Base-by-base conservation (phyloP, 2,113 vertebrate genomes). In the Pontoporia blainvillei region DNA sequence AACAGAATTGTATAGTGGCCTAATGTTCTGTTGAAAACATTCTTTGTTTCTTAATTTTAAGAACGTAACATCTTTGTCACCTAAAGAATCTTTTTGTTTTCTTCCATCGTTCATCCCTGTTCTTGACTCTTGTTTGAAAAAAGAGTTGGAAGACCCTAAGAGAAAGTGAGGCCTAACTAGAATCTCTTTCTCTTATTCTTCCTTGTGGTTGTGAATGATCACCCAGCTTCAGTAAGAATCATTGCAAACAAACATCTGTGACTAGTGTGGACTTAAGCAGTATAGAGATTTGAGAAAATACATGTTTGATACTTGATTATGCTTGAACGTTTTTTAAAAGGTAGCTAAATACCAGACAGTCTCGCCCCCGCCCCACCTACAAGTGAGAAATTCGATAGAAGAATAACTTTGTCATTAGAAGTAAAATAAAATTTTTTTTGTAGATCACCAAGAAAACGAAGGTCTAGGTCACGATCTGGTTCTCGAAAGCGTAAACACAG, bases 401-500 rank as follows among this genome's bases (percentile, higher is more conserved):
- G 29, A 41, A 31, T 18, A 91, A 34, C 6, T 46, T 5, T 96
- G 34, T 90, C 10, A 12, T 78, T 97, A 64, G 52, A 85, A 82
- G 44, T 94, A 57, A 96, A 95, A 27, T 81, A 54, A 31, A 29
- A 6, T 44, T 23, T 52, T 66, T 84, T 54, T 67, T 93, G 14
- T 97, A 99, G 99, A 94, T 99, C 99, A 82, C 99, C 99, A 49
- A 99, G 99, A 97, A 99, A 99, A 98, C 98, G 99, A 78, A 98
- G 99, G 95, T 99, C 99, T 41, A 98, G 99, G 85, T 99, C 99
- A 9, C 99, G 99, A 1, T 99, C 99, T 12, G 99, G 99, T 88
- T 99, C 99, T 88, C 99, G 99, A n/a, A 99, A 99, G 49, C 99
- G 99, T 11, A 99, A 99, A 86, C 99, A 99, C 90, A 99, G 99